phyloP scores from a whole-genome alignment of 2,797 vertebrate species.

The Chiloscyllium punctatum region DNA sequence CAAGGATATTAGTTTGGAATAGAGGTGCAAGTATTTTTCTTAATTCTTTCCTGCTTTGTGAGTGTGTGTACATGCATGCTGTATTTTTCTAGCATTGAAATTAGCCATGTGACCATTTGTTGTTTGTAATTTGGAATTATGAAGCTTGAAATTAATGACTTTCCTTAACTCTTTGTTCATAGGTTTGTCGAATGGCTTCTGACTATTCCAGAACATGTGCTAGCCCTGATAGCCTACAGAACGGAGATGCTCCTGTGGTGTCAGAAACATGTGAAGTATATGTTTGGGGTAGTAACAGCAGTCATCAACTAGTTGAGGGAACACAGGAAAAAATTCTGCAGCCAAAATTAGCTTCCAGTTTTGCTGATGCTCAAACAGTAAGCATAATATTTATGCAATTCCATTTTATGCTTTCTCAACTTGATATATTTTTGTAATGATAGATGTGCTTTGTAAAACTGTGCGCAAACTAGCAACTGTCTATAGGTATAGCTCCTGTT shows the following conservation, averaged over 20 bases:
- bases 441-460: neutral
- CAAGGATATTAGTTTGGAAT: neutral
- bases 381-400: constrained; percentile 46
- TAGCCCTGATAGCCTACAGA: constrained; percentile 92
- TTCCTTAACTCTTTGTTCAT: constrained; percentile 43
- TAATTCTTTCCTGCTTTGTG: neutral
- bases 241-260: constrained; percentile 77
- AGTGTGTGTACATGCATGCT: neutral
- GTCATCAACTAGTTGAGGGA: constrained; percentile 71
- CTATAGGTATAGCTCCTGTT: neutral
- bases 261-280: constrained; percentile 94
- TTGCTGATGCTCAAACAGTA: constrained; percentile 72
- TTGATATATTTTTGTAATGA: constrained; percentile 4
- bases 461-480: neutral
- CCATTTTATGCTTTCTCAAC: neutral
- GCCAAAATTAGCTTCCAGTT: constrained; percentile 70
- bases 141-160: neutral
- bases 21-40: neutral
- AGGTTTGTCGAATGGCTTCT: constrained; percentile 96
- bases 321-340: constrained; percentile 74
- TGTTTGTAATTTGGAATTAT: neutral
- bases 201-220: constrained; percentile 96
- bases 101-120: neutral
- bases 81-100: too few relatives aligned
- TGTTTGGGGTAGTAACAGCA: constrained; percentile 78